Conservation (phyloP, 2,113 vertebrate species). For the Uria aalge region DNA sequence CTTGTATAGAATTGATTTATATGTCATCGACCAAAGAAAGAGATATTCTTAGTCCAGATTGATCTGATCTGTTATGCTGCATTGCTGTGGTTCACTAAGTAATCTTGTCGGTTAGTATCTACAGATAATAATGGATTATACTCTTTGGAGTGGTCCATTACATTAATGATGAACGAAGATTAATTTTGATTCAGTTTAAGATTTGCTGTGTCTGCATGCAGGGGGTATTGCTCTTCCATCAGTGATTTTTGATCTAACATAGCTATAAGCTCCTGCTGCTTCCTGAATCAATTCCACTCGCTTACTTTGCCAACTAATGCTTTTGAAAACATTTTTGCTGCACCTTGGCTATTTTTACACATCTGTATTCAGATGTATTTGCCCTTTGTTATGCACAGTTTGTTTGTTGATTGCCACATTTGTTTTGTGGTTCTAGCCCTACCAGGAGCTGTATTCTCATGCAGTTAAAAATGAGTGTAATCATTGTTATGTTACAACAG, state of each 20-base stretch:
- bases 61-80: background rate
- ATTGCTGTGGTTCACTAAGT: background rate
- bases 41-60: background rate
- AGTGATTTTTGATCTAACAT: background rate
- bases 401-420: background rate
- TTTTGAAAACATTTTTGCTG: background rate
- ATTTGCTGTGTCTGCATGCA: background rate
- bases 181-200: constrained; percentile 16
- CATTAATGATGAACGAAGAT: background rate
- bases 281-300: background rate
- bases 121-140: background rate
- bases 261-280: background rate
- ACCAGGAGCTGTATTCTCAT: background rate
- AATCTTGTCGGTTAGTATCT: background rate
- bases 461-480: background rate
- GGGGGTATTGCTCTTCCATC: background rate
- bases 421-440: background rate
- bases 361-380: background rate
- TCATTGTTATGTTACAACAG: background rate
- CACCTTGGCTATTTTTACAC: background rate
- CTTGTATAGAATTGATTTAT: background rate
- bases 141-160: background rate
- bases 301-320: background rate
- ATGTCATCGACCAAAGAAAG: background rate
- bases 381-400: background rate